phyloP scores from a whole-genome alignment of 2,888 invertebrate species.

The Erebia epiphron region DNA sequence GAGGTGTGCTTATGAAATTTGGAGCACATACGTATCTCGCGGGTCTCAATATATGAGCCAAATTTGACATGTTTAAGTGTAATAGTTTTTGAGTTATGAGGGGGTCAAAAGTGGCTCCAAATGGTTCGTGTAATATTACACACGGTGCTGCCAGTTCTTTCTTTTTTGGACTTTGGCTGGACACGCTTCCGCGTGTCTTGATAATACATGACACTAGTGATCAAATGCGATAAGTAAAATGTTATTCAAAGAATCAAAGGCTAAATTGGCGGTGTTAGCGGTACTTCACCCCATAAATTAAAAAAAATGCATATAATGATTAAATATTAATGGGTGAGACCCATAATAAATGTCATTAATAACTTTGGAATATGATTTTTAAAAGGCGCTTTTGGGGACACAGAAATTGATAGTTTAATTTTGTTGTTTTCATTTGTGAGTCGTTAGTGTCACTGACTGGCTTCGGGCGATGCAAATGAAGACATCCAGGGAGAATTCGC shows the following conservation, averaged over 20 bases:
- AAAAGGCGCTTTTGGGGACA: conserved; percentile 64
- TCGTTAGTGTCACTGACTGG: conserved; percentile 72
- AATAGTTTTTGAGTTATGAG: too few relatives aligned
- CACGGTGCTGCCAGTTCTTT: too few relatives aligned
- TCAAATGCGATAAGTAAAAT: background rate
- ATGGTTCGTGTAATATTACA: too few relatives aligned
- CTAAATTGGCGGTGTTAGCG: conserved; percentile 34
- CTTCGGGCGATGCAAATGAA: conserved; percentile 76
- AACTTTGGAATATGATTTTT: conserved; percentile 58
- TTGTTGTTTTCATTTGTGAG: conserved; percentile 71
- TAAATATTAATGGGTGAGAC: conserved; percentile 43
- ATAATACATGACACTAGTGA: conserved; percentile 8
- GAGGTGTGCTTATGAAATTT: too few relatives aligned
- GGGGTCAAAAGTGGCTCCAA: too few relatives aligned
- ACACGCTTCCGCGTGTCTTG: background rate
- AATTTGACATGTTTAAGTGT: too few relatives aligned
- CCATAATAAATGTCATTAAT: conserved; percentile 54
- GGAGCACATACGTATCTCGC: too few relatives aligned
- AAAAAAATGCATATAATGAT: conserved; percentile 43
- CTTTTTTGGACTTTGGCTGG: too few relatives aligned
- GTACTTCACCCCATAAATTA: conserved; percentile 39
- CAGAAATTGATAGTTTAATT: conserved; percentile 72
- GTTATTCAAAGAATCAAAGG: conserved; percentile 1
- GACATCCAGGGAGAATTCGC: conserved; percentile 66
- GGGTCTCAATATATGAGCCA: too few relatives aligned